Evolutionary conservation across 2,797 vertebrate species (phyloP).

Genomic region (Pantherophis vulpinus): DNA sequence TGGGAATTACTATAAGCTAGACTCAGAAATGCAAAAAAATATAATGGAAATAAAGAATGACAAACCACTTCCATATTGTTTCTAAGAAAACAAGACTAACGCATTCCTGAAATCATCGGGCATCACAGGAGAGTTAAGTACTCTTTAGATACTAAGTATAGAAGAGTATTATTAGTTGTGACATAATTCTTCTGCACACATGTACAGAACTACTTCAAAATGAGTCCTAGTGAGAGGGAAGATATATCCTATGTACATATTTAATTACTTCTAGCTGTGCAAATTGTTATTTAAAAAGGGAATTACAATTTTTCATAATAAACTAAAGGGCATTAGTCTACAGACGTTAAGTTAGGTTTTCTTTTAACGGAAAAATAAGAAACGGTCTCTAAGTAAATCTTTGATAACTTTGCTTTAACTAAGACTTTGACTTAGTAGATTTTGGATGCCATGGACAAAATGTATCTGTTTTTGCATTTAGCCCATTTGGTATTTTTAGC

Average conservation of each 20-base stretch:
- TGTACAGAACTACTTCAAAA: constrained; percentile 52
- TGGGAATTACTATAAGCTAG: neutral
- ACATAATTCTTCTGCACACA: constrained; percentile 56
- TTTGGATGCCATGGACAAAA: neutral
- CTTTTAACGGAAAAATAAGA: neutral
- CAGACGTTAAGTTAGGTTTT: constrained; percentile 19
- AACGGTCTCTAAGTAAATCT: neutral
- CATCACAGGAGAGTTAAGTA: neutral
- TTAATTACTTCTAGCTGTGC: constrained; percentile 61
- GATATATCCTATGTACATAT: constrained; percentile 41
- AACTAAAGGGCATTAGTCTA: constrained; percentile 47
- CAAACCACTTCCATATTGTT: neutral
- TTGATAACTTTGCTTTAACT: neutral
- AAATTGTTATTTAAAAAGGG: constrained; percentile 61
- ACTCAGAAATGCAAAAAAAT: neutral
- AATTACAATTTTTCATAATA: constrained; percentile 64
- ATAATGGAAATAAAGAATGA: neutral
- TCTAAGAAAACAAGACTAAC: neutral
- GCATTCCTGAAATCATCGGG: neutral
- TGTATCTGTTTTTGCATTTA: neutral
- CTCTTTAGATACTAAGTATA: constrained; percentile 57
- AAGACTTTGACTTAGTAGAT: neutral
- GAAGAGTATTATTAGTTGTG: constrained; percentile 59
- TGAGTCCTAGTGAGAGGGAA: constrained; percentile 32
- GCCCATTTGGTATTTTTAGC: neutral